Percentiles rank a stretch among this genome's conserved stretches.
Evolutionary conservation across 2,888 invertebrate species (phyloP).

Genomic region (Tinea pellionella): DNA sequence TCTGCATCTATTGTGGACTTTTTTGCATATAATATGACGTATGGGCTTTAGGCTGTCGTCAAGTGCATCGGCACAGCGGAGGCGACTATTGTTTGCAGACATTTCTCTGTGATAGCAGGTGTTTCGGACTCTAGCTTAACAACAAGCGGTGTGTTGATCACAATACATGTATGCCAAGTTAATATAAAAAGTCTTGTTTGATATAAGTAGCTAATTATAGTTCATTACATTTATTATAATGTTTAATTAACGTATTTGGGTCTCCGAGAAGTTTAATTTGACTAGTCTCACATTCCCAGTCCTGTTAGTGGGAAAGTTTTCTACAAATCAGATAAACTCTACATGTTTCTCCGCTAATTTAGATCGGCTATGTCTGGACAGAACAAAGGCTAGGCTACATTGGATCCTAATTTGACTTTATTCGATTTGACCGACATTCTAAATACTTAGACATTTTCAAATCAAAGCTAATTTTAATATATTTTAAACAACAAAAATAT

Average conservation of each 20-base stretch:
- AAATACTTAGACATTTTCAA: constrained; percentile 27
- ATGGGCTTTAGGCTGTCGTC: too few relatives aligned
- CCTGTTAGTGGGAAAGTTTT: constrained; percentile 13
- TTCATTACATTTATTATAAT: not conserved
- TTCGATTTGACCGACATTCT: constrained; percentile 58
- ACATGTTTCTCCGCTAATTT: constrained; percentile 14
- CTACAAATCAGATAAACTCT: constrained; percentile 13
- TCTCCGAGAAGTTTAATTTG: constrained; percentile 3
- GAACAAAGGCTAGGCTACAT: constrained; percentile 29
- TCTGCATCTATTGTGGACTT: too few relatives aligned
- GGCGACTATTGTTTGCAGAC: too few relatives aligned
- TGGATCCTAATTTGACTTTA: constrained; percentile 55
- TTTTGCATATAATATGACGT: too few relatives aligned
- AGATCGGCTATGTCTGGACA: constrained; percentile 10
- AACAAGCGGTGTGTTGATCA: too few relatives aligned
- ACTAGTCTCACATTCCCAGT: constrained; percentile 12
- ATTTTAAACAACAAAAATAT: too few relatives aligned
- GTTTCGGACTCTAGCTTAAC: too few relatives aligned
- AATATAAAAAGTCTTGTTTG: too few relatives aligned
- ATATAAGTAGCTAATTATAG: not conserved
- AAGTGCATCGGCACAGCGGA: too few relatives aligned
- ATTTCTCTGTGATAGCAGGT: too few relatives aligned
- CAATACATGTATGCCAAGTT: too few relatives aligned
- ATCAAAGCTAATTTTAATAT: not conserved
- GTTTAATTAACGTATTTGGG: constrained; percentile 1